These are phyloP conservation scores for Leptoteleia sp. DNA, from an alignment of 1,140 invertebrate species.

Conservation along the genomic window DNA sequence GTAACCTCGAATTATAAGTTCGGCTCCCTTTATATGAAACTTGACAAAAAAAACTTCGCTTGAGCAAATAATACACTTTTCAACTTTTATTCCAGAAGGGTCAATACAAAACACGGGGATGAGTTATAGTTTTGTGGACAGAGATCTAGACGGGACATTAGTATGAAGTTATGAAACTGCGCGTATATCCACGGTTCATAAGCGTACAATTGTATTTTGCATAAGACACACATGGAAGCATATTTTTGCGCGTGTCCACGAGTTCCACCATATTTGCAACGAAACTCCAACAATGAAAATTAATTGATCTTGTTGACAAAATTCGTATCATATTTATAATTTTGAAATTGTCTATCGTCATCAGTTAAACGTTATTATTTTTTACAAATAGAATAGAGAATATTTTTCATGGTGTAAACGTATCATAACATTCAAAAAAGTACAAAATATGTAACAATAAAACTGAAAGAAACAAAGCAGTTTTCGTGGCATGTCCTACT, in stretches of 20 bases:
- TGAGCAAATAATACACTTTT: constrained; percentile 34
- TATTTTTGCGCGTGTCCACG: not conserved
- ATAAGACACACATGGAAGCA: not conserved
- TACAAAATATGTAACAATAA: too few species aligned
- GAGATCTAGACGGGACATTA: constrained; percentile 43
- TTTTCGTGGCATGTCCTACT: too few species aligned
- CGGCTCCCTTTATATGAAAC: constrained; percentile 8
- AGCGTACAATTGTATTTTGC: constrained; percentile 16
- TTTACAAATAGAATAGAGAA: too few species aligned
- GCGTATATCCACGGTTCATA: constrained; percentile 9
- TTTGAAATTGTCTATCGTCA: too few species aligned
- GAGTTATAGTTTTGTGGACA: constrained; percentile 47
- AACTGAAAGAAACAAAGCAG: too few species aligned
- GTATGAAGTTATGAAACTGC: constrained; percentile 45
- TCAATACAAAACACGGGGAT: constrained; percentile 41
- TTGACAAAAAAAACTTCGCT: constrained; percentile 21
- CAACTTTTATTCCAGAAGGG: constrained; percentile 43
- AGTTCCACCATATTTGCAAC: not conserved
- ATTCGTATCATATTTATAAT: too few species aligned
- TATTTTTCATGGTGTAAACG: too few species aligned
- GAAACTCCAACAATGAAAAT: too few species aligned
- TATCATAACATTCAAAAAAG: too few species aligned
- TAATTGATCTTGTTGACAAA: too few species aligned
- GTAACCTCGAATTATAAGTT: constrained; percentile 22
- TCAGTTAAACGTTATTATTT: too few species aligned